Evolutionary conservation across 2,888 invertebrate genomes (phyloP), one percentile per base, ranked within the genome.

Genomic region (Dysmachus trigonus): DNA sequence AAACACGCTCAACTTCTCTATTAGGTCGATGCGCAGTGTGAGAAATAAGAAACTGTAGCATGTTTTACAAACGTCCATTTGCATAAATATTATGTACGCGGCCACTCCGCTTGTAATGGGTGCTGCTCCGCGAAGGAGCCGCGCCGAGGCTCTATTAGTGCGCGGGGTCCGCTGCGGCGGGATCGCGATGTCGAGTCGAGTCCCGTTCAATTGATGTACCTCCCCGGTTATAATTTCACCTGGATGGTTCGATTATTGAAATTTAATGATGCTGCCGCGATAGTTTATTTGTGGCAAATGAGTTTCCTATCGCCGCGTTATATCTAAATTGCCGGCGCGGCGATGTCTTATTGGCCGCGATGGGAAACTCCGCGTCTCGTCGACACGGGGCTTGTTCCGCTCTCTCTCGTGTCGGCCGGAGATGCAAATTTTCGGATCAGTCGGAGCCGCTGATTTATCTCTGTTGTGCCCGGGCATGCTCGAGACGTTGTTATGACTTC

Each of bases 51-150:
- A 87, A 85, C 85, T 87, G 77, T 87, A 87, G 86, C 86, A 87
- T 86, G 87, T 86, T 85, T 86, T 86, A 87, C 86, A 87, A 87
- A 87, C 85, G 85, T 83, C 85, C 85, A 87, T 87, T 87, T 87
- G 87, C 87, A 87, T 87, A 87, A 87, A 87, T 86, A 86, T 87
- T 86, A 87, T 87, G 87, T 86, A 86, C 86, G 86, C 85, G 86
- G 85, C 38, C 85, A 86, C 86, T 85, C 31, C 10, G 79, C 79
- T 62, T 83, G 84, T 86, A 87, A 87, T 86, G 85, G 87, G 86
- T 86, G 87, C 83, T 86, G 87, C 83, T 33, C 35, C 82, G 33
- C 7, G 33, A 10, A 10, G 18, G n/a, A 10, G 18, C 82, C 53
- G 82, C 22, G n/a, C n/a, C n/a, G 33, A 33, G 82, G 51, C 81